Conservation (phyloP, 2,888 invertebrate genomes). For the Dynastes tityus region DNA sequence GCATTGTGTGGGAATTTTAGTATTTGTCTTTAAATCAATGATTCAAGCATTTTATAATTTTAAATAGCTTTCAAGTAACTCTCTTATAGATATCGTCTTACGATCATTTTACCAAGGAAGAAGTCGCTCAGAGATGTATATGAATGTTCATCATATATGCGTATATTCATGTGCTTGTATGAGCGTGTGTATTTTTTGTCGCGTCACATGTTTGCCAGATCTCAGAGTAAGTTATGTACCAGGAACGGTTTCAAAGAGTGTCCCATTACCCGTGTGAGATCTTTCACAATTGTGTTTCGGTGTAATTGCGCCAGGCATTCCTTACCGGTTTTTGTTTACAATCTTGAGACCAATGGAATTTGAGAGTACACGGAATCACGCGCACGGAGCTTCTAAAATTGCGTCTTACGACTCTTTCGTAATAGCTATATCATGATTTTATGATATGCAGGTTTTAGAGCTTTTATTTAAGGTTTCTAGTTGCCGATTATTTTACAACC, state of each 20-base stretch:
- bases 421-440: not conserved
- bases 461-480: not conserved
- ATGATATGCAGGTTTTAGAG: not conserved
- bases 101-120: not conserved
- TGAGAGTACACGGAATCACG: constrained; percentile 33
- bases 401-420: constrained; percentile 20
- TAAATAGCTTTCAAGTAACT: not conserved
- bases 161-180: not conserved
- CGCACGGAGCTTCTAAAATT: constrained; percentile 9
- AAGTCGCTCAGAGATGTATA: not conserved
- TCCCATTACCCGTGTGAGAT: constrained; percentile 35
- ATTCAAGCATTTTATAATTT: not conserved
- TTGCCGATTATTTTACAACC: too few relatives aligned
- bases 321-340: constrained; percentile 39
- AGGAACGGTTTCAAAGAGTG: constrained; percentile 40
- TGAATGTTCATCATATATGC: not conserved
- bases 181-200: constrained; percentile 30
- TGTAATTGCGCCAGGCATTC: constrained; percentile 34
- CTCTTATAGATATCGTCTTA: not conserved
- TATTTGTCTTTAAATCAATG: not conserved
- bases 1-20: not conserved
- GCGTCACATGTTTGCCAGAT: constrained; percentile 41
- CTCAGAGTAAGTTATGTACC: constrained; percentile 36
- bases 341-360: constrained; percentile 25
- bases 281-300: constrained; percentile 44